Evolutionary conservation across 2,797 vertebrate species (phyloP).

Genomic region (Hydrolagus colliei): DNA sequence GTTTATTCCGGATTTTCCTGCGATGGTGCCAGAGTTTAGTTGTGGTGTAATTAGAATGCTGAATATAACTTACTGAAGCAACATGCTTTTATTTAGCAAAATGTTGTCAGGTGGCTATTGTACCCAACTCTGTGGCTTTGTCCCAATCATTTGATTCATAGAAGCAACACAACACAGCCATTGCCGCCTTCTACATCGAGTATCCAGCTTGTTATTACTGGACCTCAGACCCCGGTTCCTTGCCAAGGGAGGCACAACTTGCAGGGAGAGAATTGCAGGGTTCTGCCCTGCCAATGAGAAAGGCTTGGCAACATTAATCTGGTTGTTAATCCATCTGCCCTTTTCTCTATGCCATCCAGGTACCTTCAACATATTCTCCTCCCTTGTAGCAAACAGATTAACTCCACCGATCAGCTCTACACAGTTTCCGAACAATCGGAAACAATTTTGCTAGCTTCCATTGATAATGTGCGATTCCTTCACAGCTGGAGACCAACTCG

Average conservation of each 20-base stretch:
- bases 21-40: not conserved
- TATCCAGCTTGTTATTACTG: not conserved
- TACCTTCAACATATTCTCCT: not conserved
- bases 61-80: conserved; percentile 4
- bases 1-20: not conserved
- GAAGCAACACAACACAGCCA: not conserved
- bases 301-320: not conserved
- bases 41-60: not conserved
- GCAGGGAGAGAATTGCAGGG: not conserved
- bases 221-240: not conserved
- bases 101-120: not conserved
- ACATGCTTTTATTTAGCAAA: not conserved
- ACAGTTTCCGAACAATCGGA: too few species aligned
- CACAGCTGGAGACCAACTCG: too few species aligned
- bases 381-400: not conserved
- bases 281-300: not conserved
- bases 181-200: not conserved
- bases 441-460: too few species aligned
- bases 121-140: not conserved
- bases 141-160: not conserved
- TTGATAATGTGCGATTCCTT: too few species aligned
- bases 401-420: not conserved
- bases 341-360: not conserved
- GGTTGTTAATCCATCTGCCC: too few species aligned
- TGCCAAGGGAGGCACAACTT: not conserved